Base-by-base conservation (phyloP, 2,888 invertebrate genomes). In the Rhabditoides inermis region DNA sequence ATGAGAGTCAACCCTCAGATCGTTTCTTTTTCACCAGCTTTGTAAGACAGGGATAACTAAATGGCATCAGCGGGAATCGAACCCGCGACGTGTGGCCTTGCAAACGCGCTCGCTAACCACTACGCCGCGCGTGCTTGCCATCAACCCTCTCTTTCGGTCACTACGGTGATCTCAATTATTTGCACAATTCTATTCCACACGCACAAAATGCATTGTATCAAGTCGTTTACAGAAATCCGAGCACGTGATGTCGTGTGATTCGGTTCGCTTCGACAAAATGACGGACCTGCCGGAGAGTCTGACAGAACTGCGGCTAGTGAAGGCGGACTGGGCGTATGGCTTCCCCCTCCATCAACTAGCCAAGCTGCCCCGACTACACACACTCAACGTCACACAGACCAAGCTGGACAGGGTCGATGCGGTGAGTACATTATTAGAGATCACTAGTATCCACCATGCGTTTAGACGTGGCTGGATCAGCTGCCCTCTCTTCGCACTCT, bases 281-380 rank as follows among this genome's bases (percentile, higher is more conserved):
- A 55, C 40, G n/a, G 50, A 47, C 22, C 30, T 63, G 30, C 63
- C 63, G 7, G 42, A 47, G 0, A 55, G 60, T 2, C 20, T 63
- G 27, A 63, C 63, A 2, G 51, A 58, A 39, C 47, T 63, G 25
- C 48, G 52, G 15, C 45, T 63, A 48, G 55, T 55, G 40, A 50
- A 56, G n/a, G 56, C 60, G 20, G 56, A 58, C 48, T 63, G 63
- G 63, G n/a, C n/a, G n/a, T n/a, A n/a, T n/a, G n/a, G n/a, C n/a
- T n/a, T n/a, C n/a, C n/a, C n/a, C n/a, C n/a, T n/a, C n/a, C n/a
- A n/a, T n/a, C n/a, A n/a, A n/a, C n/a, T n/a, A n/a, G n/a, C n/a
- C n/a, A n/a, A n/a, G n/a, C n/a, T n/a, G n/a, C 22, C n/a, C 12
- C 44, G 35, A 26, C 50, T 50, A 12, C 50, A 50, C 27, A 27